Evolutionary conservation across 2,888 invertebrate genomes (phyloP), one percentile per base, ranked within the genome.

Genomic region (Lagria hirta): DNA sequence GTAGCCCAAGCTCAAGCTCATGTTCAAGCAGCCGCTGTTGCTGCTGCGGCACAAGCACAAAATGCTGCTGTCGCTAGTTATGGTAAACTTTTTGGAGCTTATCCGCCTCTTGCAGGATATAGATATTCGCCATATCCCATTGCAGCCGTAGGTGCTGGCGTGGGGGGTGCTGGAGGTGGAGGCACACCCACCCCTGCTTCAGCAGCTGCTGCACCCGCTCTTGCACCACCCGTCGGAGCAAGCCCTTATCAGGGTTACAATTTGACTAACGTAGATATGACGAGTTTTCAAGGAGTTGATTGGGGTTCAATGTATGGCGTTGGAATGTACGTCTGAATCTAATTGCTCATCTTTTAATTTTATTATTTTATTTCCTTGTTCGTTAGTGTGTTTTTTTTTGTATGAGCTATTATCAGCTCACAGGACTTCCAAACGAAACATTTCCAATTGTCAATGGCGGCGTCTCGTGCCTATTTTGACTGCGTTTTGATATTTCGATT

Each of bases 251-350:
- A 83, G 62, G 83, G 83, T 29, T 90, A 90, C 74, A 86, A 86
- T 57, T 80, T 91, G 55, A 85, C 90, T 66, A 90, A 90, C 69
- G 88, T 91, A 50, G 91, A 91, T 75, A 91, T 91, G 91, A 86
- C 88, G 49, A 88, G 88, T 68, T 91, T 91, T 81, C 91, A 91
- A 72, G 87, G 88, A 46, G 88, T 92, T 58, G 91, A 91, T 74
- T 91, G 91, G 91, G 83, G 85, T 64, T 85, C 87, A 62, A 87
- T 91, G 87, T 92, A 92, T 73, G 89, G 90, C 65, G 88, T 91
- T 76, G 90, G 90, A 70, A 90, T 91, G 90, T 91, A 91, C 78
- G 89, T 90, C 70, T 87, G 82, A 78, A 71, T 52, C 54, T 43
- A 48, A 23, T 59, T 59, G 58, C 60, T 61, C 57, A 60, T 48